These are phyloP conservation scores for Eurypyga helias DNA, from an alignment of 2,113 vertebrate genomes.

Conservation along the genomic window DNA sequence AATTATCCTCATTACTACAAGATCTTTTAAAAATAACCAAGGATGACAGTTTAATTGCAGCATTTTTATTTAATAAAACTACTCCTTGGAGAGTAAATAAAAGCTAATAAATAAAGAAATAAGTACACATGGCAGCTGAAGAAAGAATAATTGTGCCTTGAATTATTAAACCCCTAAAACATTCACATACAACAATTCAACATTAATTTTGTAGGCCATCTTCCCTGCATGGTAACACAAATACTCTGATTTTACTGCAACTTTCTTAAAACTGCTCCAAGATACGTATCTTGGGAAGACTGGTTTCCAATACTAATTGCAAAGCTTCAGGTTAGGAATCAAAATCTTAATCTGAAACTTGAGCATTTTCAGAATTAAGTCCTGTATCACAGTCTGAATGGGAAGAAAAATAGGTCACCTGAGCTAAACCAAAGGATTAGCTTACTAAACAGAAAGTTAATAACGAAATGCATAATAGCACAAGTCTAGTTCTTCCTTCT, in stretches of 20 bases:
- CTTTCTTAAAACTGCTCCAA: background rate
- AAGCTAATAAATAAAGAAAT: background rate
- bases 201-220: background rate
- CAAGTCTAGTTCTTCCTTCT: background rate
- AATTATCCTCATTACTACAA: background rate
- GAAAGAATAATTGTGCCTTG: background rate
- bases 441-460: background rate
- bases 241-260: background rate
- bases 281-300: accelerated
- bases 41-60: background rate
- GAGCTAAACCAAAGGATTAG: background rate
- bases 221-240: background rate
- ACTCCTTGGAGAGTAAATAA: background rate
- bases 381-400: background rate
- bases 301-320: background rate
- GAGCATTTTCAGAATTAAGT: background rate
- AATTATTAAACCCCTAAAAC: background rate
- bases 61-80: background rate
- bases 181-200: background rate
- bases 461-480: background rate
- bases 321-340: background rate
- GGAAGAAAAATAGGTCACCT: background rate
- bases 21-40: background rate
- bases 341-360: background rate
- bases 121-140: background rate